A percentile compares a stretch with the other conserved stretches of the same genome.
phyloP scores from a whole-genome alignment of 1,140 invertebrate genomes.

The Spodoptera frugiperda region DNA sequence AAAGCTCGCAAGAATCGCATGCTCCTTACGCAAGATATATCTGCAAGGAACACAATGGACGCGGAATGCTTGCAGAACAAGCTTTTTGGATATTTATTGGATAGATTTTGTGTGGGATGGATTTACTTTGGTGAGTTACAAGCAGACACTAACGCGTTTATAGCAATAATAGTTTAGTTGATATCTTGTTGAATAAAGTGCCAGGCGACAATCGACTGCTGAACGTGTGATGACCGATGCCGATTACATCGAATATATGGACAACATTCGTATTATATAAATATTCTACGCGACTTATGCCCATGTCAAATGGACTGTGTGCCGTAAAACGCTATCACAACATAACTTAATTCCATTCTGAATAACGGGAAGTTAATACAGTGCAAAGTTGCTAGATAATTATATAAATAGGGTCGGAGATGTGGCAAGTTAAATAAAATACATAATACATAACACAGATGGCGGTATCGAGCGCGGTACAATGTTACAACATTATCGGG shows the following conservation, averaged over 20 bases:
- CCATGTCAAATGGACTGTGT: conserved; percentile 3
- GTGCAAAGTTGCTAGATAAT: conserved; percentile 28
- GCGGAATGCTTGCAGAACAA: conserved; percentile 80
- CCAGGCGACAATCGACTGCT: conserved; percentile 22
- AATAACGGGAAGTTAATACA: conserved; percentile 40
- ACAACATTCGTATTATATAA: background rate
- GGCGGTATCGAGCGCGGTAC: conserved; percentile 50
- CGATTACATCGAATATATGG: background rate
- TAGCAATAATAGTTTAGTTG: conserved; percentile 52
- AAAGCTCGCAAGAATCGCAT: conserved; percentile 71
- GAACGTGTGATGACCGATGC: background rate
- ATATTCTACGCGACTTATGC: background rate
- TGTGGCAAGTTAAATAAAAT: conserved; percentile 45
- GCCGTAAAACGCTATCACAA: background rate
- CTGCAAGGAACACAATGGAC: conserved; percentile 80
- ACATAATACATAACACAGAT: conserved; percentile 52
- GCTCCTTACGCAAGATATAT: conserved; percentile 82
- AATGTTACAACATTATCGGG: conserved; percentile 57
- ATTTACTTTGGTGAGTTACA: conserved; percentile 69
- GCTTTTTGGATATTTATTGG: conserved; percentile 85
- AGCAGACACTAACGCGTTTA: conserved; percentile 51
- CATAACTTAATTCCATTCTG: conserved; percentile 6
- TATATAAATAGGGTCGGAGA: conserved; percentile 43
- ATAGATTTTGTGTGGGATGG: conserved; percentile 83
- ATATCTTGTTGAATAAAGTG: conserved; percentile 43